phyloP scores from a whole-genome alignment of 2,113 vertebrate genomes.

The Elachura formosa region DNA sequence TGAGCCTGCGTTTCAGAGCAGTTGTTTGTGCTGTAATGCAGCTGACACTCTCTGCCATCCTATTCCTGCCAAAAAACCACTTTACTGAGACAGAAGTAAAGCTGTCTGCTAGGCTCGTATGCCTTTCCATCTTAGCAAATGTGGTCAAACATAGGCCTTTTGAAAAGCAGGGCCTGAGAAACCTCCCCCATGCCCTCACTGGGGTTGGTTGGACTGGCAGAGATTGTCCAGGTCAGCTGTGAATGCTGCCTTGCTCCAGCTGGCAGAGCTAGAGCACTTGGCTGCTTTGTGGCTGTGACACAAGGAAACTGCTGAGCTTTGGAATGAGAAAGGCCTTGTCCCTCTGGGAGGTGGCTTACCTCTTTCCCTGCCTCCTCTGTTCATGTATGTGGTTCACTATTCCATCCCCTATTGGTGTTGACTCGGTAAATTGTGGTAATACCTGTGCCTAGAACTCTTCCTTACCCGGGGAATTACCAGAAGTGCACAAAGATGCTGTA shows the following conservation, averaged over 20 bases:
- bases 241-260: not conserved
- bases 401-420: not conserved
- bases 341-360: not conserved
- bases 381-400: not conserved
- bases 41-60: not conserved
- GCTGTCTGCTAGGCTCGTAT: not conserved
- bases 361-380: not conserved
- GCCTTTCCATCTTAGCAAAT: not conserved
- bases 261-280: not conserved
- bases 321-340: not conserved
- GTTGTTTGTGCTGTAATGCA: fast-evolving
- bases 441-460: not conserved
- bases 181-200: fast-evolving
- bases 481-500: not conserved
- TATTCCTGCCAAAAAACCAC: not conserved
- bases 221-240: not conserved
- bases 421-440: not conserved
- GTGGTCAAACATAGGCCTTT: not conserved
- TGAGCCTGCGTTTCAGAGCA: not conserved
- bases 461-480: not conserved
- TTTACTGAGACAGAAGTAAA: not conserved
- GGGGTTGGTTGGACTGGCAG: fast-evolving
- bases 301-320: not conserved
- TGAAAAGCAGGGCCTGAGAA: not conserved
- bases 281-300: not conserved